A percentile compares a stretch with the other conserved stretches of the same genome.
Evolutionary conservation across 2,888 invertebrate genomes (phyloP).

Genomic region (Agrilus biguttatus): DNA sequence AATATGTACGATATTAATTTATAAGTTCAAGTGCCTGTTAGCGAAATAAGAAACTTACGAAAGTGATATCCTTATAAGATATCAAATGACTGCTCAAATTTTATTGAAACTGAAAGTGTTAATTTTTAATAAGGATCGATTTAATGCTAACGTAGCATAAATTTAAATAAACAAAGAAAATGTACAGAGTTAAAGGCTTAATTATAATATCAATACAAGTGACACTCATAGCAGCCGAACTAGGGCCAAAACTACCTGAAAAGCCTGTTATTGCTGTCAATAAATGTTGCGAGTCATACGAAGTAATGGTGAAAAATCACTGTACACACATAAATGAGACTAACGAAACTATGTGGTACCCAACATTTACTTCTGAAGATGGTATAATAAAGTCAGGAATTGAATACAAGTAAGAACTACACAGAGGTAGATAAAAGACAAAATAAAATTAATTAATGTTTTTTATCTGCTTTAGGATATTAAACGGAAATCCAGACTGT

Average conservation of each 20-base stretch:
- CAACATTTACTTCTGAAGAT: slow-evolving; percentile 49
- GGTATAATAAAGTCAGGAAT: slow-evolving; percentile 41
- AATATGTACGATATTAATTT: too few relatives aligned
- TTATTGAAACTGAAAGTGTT: too few relatives aligned
- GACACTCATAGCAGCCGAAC: slow-evolving; percentile 2
- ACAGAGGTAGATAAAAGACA: neutral
- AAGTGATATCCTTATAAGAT: too few relatives aligned
- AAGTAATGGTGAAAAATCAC: slow-evolving; percentile 50
- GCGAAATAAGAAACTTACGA: too few relatives aligned
- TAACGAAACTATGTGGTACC: slow-evolving; percentile 43
- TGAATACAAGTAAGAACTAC: slow-evolving; percentile 26
- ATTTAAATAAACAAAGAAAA: too few relatives aligned
- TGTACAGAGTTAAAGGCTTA: neutral
- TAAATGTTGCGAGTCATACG: slow-evolving; percentile 65
- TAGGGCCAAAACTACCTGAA: neutral
- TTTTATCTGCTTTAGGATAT: slow-evolving; percentile 30
- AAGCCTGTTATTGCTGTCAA: slow-evolving; percentile 36
- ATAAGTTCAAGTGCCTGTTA: too few relatives aligned
- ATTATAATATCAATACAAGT: neutral
- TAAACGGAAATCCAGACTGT: slow-evolving; percentile 54
- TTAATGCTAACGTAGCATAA: too few relatives aligned
- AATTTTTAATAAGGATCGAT: too few relatives aligned
- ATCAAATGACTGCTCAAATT: too few relatives aligned
- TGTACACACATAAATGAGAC: slow-evolving; percentile 49
- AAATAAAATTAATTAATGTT: neutral